Base-by-base conservation (phyloP, 2,888 invertebrate genomes). In the Pocota personata region DNA sequence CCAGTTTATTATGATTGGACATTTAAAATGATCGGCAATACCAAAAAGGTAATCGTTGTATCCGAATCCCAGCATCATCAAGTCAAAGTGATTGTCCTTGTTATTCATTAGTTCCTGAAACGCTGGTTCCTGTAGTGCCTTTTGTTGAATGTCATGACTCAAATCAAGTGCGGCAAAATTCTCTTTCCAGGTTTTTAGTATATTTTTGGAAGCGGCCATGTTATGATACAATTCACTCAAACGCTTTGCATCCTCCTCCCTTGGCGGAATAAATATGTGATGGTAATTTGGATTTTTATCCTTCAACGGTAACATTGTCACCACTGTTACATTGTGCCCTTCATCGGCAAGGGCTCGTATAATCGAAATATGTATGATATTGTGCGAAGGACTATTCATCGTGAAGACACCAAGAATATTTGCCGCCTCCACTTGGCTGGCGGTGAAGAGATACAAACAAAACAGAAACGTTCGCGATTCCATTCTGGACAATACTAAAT, bases 231-330 rank as follows among this genome's bases (percentile, higher is more conserved):
- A 87, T 1, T 87, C 87, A 19, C 79, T 84, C 0, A 91, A 6
- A 0, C 2, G 3, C 32, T 87, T 71, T 43, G 89, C 84, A 3
- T 90, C 89, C 19, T 87, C 89, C 0, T 72, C 82, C 0, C 43
- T 75, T 10, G 90, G 60, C 1, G 90, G 89, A 10, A 91, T 88
- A 5, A 90, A 80, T 30, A 91, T 90, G 6, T 89, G 87, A 19
- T 90, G 88, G 30, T 91, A 91, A 32, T 88, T 90, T 19, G 89
- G 88, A 77, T 91, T 90, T 2, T 88, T 89, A 1, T 92, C 89
- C 58, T 90, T 90, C 1, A 91, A 89, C 8, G 89, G 82, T 16
- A 88, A 14, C 3, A 88, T 71, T 0, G 89, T 89, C 2, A 87
- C 72, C 1, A 88, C 72, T 0, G 88, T 89, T 6, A 89, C 78